These are phyloP conservation scores for Papilio gigon DNA, from an alignment of 2,888 invertebrate species.

Conservation along the genomic window DNA sequence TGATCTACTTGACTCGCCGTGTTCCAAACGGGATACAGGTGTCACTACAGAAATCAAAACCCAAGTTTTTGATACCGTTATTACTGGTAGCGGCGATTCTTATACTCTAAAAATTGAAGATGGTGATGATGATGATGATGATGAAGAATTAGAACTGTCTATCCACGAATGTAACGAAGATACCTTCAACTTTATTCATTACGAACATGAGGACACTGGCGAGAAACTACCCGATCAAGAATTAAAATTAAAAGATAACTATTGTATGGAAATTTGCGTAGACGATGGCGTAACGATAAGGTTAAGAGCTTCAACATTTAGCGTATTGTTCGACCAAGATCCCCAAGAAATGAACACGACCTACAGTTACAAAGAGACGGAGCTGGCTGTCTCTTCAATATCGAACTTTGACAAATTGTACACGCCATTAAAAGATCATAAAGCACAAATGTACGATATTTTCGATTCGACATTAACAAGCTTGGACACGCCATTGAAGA, in stretches of 20 bases:
- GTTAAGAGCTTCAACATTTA: constrained; percentile 64
- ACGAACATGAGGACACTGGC: constrained; percentile 56
- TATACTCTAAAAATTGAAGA: constrained; percentile 54
- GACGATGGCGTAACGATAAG: constrained; percentile 68
- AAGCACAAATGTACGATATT: constrained; percentile 67
- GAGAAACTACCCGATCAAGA: constrained; percentile 48
- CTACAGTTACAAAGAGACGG: constrained; percentile 63
- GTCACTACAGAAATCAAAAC: constrained; percentile 43
- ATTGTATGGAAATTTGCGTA: constrained; percentile 72
- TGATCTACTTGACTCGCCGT: constrained; percentile 68
- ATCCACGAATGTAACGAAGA: constrained; percentile 65
- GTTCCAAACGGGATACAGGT: constrained; percentile 45
- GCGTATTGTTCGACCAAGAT: constrained; percentile 56
- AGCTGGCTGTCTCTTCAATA: constrained; percentile 69
- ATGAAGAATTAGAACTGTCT: constrained; percentile 65
- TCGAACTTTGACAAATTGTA: constrained; percentile 63
- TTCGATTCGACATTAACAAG: constrained; percentile 77
- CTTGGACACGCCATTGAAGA: constrained; percentile 73
- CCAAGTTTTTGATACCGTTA: constrained; percentile 44
- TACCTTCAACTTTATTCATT: constrained; percentile 61
- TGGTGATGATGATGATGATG: constrained; percentile 56
- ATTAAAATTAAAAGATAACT: constrained; percentile 68
- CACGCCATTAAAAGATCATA: constrained; percentile 70
- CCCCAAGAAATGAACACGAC: constrained; percentile 50
- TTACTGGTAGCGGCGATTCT: constrained; percentile 42